Conservation (phyloP, 2,113 vertebrate species). For the Apteryx owenii region DNA sequence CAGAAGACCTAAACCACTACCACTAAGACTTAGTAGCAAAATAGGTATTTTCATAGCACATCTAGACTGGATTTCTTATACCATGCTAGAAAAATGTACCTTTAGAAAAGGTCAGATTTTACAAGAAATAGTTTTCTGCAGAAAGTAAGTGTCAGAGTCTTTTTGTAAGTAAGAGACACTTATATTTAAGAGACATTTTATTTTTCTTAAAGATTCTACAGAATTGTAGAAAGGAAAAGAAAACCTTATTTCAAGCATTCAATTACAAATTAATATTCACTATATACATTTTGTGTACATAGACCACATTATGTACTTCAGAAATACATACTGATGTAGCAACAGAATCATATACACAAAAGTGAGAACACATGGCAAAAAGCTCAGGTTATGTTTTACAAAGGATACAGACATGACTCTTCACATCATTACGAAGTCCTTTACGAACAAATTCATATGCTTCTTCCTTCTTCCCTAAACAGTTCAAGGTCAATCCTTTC, state of each 20-base stretch:
- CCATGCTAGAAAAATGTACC: background rate
- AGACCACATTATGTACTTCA: background rate
- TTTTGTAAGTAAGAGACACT: background rate
- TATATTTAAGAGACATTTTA: background rate
- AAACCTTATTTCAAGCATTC: background rate
- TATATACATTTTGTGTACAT: background rate
- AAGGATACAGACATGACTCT: conserved; percentile 88
- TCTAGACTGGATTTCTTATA: background rate
- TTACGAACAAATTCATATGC: conserved; percentile 83
- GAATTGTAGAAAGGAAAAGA: background rate
- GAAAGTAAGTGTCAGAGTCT: background rate
- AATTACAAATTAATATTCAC: background rate
- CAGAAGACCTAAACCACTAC: background rate
- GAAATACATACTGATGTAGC: background rate
- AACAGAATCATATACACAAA: background rate
- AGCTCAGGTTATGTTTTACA: background rate
- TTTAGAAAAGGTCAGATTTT: background rate
- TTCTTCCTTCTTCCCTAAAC: conserved; percentile 84
- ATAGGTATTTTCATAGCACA: background rate
- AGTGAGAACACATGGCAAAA: background rate
- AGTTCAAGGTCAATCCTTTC: conserved; percentile 85
- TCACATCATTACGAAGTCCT: conserved; percentile 83
- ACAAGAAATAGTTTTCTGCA: background rate
- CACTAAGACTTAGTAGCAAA: background rate
- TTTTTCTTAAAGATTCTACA: background rate